Evolutionary conservation across 1,140 invertebrate genomes (phyloP).

Genomic region (Heliconius congener): DNA sequence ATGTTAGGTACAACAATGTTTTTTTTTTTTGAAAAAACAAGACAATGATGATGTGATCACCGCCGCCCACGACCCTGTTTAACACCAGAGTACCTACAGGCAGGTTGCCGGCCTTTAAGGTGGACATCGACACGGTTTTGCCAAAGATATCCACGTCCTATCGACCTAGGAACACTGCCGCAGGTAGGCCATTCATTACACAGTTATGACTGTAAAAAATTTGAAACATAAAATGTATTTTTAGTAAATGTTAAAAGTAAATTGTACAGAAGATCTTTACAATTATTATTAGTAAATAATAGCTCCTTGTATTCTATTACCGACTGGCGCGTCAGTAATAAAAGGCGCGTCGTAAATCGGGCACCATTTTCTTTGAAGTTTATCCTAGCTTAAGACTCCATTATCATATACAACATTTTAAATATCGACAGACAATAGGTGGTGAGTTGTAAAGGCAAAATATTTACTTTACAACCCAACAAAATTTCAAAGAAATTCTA

Average conservation of each 20-base stretch:
- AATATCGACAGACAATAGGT: conserved; percentile 53
- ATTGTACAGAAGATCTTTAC: conserved; percentile 1
- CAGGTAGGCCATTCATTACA: too few relatives aligned
- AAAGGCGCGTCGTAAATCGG: conserved; percentile 36
- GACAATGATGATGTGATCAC: too few relatives aligned
- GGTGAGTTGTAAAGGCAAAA: conserved; percentile 58
- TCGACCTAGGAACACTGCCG: too few relatives aligned
- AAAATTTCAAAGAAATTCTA: conserved; percentile 57
- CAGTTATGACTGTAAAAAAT: too few relatives aligned
- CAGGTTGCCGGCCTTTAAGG: too few relatives aligned
- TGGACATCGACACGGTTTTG: too few relatives aligned
- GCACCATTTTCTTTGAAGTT: conserved; percentile 33
- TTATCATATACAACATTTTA: conserved; percentile 48
- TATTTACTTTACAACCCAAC: conserved; percentile 65
- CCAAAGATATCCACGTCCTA: too few relatives aligned
- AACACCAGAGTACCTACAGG: too few relatives aligned
- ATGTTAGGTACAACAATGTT: not conserved
- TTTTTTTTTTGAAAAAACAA: too few relatives aligned
- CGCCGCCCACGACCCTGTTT: too few relatives aligned
- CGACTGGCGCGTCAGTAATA: conserved; percentile 21
- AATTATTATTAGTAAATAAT: conserved; percentile 18
- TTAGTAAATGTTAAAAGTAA: not conserved
- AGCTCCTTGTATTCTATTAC: conserved; percentile 32
- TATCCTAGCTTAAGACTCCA: conserved; percentile 28
- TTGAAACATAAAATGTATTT: not conserved